Evolutionary conservation across 2,888 invertebrate genomes (phyloP).

Genomic region (Apodemia zela): DNA sequence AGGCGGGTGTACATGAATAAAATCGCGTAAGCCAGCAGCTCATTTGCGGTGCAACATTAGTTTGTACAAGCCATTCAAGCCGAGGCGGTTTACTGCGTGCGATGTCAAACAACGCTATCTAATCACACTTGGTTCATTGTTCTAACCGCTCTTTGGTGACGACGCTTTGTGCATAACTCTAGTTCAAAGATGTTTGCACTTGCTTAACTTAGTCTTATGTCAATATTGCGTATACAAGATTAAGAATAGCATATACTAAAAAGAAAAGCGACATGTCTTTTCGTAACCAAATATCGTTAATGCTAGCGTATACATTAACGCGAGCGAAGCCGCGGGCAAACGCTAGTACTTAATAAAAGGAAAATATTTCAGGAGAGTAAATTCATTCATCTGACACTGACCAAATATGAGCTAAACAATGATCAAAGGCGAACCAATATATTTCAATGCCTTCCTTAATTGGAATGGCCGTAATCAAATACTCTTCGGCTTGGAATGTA

Average conservation of each 20-base stretch:
- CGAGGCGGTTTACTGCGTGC: neutral
- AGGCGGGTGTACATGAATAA: too few relatives aligned
- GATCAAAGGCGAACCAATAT: slow-evolving; percentile 37
- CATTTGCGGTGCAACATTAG: neutral
- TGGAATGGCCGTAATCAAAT: slow-evolving; percentile 36
- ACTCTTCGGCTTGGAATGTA: slow-evolving; percentile 41
- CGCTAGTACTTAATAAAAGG: too few relatives aligned
- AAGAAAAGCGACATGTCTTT: neutral
- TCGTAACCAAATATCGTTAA: too few relatives aligned
- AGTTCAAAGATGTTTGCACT: neutral
- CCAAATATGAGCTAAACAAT: slow-evolving; percentile 19
- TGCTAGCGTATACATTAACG: too few relatives aligned
- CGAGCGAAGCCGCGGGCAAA: too few relatives aligned
- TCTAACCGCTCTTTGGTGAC: neutral
- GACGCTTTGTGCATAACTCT: neutral
- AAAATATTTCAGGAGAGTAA: too few relatives aligned
- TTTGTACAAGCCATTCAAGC: neutral
- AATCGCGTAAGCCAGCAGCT: neutral
- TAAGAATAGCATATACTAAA: neutral
- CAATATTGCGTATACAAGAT: neutral
- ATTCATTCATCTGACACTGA: neutral
- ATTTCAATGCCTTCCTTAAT: slow-evolving; percentile 41
- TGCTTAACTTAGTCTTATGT: neutral
- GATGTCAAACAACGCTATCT: slow-evolving; percentile 3
- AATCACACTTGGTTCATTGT: slow-evolving; percentile 7